Evolutionary conservation across 2,797 vertebrate genomes (phyloP).

Genomic region (Tapirus indicus): DNA sequence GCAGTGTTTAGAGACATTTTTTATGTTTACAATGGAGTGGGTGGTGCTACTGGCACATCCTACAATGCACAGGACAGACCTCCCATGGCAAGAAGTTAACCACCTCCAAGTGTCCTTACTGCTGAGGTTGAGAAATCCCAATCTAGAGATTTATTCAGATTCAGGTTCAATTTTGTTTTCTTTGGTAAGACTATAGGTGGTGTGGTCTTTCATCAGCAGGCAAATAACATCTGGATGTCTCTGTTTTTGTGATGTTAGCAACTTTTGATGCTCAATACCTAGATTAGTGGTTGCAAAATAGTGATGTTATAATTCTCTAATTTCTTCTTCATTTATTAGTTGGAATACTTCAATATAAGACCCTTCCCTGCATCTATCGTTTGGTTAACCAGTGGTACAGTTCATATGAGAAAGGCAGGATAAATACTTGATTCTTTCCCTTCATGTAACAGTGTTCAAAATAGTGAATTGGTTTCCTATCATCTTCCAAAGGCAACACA

Average conservation of each 20-base stretch:
- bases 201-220: slow-evolving; percentile 17
- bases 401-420: not conserved
- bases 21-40: not conserved
- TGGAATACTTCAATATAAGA: slow-evolving; percentile 3
- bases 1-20: slow-evolving; percentile 23
- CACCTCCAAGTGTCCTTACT: not conserved
- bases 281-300: slow-evolving; percentile 21
- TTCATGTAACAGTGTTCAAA: slow-evolving; percentile 3
- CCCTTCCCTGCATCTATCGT: not conserved
- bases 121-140: not conserved
- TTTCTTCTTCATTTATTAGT: slow-evolving; percentile 63
- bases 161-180: not conserved
- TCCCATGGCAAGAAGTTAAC: not conserved
- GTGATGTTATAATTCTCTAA: slow-evolving; percentile 21
- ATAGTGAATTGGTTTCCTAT: not conserved
- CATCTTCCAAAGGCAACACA: not conserved
- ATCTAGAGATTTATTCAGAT: slow-evolving; percentile 38
- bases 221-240: not conserved
- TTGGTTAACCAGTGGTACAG: slow-evolving; percentile 40
- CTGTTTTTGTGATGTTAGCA: slow-evolving; percentile 52
- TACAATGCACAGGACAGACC: not conserved
- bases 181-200: slow-evolving; percentile 24
- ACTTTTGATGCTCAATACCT: slow-evolving; percentile 44
- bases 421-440: slow-evolving; percentile 1
- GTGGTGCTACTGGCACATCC: not conserved